phyloP scores from a whole-genome alignment of 2,888 invertebrate genomes.

The Nemotelus nigrinus region DNA sequence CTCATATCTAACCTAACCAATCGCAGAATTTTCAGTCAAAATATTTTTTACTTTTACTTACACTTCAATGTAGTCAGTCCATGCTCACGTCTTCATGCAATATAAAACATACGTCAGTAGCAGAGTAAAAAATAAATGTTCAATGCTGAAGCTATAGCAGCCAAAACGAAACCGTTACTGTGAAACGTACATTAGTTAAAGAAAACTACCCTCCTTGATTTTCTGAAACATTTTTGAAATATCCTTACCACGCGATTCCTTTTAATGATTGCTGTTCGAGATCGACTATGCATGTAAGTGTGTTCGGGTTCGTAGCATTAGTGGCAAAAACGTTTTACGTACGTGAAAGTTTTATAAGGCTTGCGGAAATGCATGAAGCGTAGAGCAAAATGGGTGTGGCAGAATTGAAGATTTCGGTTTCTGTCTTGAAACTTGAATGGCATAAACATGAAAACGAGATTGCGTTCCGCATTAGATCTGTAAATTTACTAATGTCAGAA shows the following conservation, averaged over 20 bases:
- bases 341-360: neutral
- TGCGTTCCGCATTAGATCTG: no score
- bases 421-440: no score
- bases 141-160: neutral
- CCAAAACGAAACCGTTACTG: no score
- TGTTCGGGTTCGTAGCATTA: no score
- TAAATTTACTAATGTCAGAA: no score
- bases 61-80: no score
- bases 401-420: neutral
- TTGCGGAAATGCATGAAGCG: neutral
- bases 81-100: no score
- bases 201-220: neutral
- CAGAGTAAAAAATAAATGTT: constrained; percentile 3
- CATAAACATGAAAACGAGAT: no score
- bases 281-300: neutral
- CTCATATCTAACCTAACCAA: no score
- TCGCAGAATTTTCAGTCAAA: no score
- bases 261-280: constrained; percentile 12
- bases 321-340: neutral
- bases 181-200: neutral
- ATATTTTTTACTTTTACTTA: no score
- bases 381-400: constrained; percentile 15
- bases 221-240: neutral
- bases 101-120: neutral
- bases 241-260: constrained; percentile 22